Base-by-base conservation (phyloP, 2,797 vertebrate species). In the Chrysocyon brachyurus region DNA sequence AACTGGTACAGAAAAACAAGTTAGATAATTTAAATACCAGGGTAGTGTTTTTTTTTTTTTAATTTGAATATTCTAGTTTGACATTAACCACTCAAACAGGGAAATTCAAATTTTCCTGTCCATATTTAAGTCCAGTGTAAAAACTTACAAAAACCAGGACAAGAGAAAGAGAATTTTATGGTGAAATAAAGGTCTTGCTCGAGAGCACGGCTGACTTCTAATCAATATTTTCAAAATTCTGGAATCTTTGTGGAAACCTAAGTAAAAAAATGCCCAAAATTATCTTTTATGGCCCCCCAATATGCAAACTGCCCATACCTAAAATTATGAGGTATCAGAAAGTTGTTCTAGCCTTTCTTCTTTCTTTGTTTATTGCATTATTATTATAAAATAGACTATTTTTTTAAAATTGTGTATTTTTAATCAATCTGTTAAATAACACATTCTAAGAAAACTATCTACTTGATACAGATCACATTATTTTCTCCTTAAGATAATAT, bases 241-340 rank as follows among this genome's bases (percentile, higher is more conserved):
- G 4, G 17, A 7, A 64, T 75, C 2, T 40, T 77, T 85, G 66
- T 85, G 33, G 40, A 46, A 22, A 85, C n/a, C 88, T 68, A 83
- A 19, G 16, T 54, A 36, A 24, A 12, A 28, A 46, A 96, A 66
- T 73, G 49, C 19, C 83, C 52, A 94, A 64, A 82, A 78, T 91
- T 81, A 63, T 28, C 40, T 33, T 87, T 63, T 64, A 15, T 70
- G 57, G n/a, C 24, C 73, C 17, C 24, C 1, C 14, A 2, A n/a
- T 54, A 82, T 12, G 36, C 22, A 85, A 91, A 91, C 33, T 70
- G 31, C 22, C 75, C 2, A 66, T 52, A 68, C 16, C 9, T 90
- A 68, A 81, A 90, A 36, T 96, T n/a, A 83, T 46, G n/a, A 91
- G 11, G n/a, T 94, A 82, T 24, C 36, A 54, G 52, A 90, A 97